Percentiles rank a stretch among this genome's conserved stretches.
Evolutionary conservation across 2,797 vertebrate genomes (phyloP).

Genomic region (Salmo trutta): DNA sequence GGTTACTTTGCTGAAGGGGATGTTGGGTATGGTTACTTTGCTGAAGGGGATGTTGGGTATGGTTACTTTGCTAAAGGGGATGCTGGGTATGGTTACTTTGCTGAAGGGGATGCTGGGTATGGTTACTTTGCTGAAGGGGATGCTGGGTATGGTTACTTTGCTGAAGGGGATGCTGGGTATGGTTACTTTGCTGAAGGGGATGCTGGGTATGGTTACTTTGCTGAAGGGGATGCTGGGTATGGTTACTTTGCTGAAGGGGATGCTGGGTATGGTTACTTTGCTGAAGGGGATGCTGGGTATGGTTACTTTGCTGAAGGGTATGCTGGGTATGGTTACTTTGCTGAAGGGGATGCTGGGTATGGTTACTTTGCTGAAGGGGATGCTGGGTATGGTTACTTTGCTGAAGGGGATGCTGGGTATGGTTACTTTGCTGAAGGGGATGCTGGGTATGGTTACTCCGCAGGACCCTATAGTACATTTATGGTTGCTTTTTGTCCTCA

Average conservation of each 20-base stretch:
- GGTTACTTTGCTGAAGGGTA: background rate
- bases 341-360: background rate
- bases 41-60: background rate
- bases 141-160: background rate
- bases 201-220: background rate
- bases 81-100: background rate
- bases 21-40: background rate
- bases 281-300: background rate
- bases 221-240: background rate
- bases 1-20: background rate
- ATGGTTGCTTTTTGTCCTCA: conserved; percentile 49
- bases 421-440: background rate
- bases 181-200: background rate
- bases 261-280: background rate
- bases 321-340: background rate
- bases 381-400: background rate
- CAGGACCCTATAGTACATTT: background rate
- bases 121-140: background rate
- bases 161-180: background rate
- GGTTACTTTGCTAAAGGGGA: background rate
- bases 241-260: background rate
- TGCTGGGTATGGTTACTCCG: background rate
- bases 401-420: background rate
- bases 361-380: background rate
- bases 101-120: background rate